A percentile compares a stretch with the other conserved stretches of the same genome.
These are phyloP conservation scores for Caenorhabditis sinica DNA, from an alignment of 2,888 invertebrate genomes.

Conservation along the genomic window DNA sequence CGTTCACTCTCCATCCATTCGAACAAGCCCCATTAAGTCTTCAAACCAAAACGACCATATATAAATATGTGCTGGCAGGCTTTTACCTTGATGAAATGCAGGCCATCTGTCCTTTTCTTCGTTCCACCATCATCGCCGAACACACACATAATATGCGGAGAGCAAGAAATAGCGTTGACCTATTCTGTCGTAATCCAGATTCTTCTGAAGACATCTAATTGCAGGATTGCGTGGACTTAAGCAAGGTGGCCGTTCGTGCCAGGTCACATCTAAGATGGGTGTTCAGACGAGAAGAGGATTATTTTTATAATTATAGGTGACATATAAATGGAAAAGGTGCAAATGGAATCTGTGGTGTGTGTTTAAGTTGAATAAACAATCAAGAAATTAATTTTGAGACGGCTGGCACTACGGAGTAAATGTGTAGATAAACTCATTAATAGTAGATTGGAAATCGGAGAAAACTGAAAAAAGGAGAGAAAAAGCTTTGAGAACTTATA, in stretches of 20 bases:
- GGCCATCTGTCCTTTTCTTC: constrained; percentile 25
- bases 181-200: background rate
- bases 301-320: background rate
- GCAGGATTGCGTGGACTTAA: background rate
- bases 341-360: background rate
- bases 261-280: background rate
- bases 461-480: no score
- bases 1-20: background rate
- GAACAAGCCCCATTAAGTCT: constrained; percentile 11
- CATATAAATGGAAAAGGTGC: background rate
- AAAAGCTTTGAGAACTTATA: no score
- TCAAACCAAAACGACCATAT: constrained; percentile 14
- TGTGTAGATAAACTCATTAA: no score
- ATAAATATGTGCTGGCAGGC: background rate
- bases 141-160: background rate
- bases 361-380: no score
- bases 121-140: no score
- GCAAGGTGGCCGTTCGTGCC: background rate
- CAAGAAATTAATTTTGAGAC: background rate
- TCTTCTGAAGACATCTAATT: background rate
- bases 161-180: background rate
- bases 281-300: background rate
- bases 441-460: no score
- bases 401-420: constrained; percentile 12
- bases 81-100: constrained; percentile 9